phyloP scores from a whole-genome alignment of 2,888 invertebrate genomes.

The Clepsis dumicolana region DNA sequence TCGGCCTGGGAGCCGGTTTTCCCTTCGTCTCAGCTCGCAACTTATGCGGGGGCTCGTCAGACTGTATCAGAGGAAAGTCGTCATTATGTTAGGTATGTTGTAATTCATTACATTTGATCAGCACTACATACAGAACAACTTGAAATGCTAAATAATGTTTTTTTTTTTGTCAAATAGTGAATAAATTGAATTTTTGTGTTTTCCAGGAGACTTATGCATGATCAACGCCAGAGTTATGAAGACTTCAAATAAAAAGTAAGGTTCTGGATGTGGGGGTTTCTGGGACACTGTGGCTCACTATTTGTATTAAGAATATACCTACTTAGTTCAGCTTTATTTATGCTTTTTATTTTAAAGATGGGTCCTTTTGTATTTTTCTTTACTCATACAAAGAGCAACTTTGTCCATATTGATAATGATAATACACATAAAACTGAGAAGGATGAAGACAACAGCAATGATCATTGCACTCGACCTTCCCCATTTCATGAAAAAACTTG shows the following conservation, averaged over 20 bases:
- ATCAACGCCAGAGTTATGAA: constrained; percentile 72
- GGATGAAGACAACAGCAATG: too few species aligned
- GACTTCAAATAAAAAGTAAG: constrained; percentile 71
- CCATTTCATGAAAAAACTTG: too few species aligned
- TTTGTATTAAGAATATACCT: too few species aligned
- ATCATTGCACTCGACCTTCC: too few species aligned
- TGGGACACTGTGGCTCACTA: too few species aligned
- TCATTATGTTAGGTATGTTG: constrained; percentile 61
- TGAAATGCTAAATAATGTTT: not conserved
- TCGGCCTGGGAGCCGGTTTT: constrained; percentile 70
- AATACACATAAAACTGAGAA: too few species aligned
- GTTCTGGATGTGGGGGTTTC: too few species aligned
- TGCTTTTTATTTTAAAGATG: too few species aligned
- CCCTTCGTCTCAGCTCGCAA: constrained; percentile 76
- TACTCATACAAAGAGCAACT: too few species aligned
- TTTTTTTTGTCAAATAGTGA: not conserved
- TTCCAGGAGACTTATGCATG: constrained; percentile 75
- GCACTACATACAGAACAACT: not conserved
- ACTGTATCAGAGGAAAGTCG: constrained; percentile 72
- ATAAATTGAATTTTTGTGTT: constrained; percentile 16
- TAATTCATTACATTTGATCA: not conserved
- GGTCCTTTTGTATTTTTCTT: too few species aligned
- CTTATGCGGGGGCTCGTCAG: constrained; percentile 73
- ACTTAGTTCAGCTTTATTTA: too few species aligned
- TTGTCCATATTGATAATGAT: too few species aligned